Conservation (phyloP, 2,797 vertebrate genomes). For the Acanthis flammea region DNA sequence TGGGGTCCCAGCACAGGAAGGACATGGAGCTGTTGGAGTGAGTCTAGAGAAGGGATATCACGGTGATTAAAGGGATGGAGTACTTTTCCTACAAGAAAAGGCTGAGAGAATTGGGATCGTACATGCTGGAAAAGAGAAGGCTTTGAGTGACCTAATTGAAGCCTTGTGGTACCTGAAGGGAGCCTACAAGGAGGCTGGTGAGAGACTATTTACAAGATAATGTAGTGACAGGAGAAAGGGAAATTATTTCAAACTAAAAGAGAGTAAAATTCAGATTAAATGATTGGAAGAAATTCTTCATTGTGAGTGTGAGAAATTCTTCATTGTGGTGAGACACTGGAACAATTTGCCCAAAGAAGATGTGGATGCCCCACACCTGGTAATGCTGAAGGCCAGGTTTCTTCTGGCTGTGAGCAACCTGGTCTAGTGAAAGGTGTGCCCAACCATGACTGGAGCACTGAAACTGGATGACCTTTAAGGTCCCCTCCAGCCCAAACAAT, state of each 20-base stretch:
- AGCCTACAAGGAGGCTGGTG: not conserved
- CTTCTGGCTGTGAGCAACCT: not conserved
- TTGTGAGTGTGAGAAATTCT: not conserved
- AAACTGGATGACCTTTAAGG: not conserved
- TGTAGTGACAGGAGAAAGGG: not conserved
- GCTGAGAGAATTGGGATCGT: not conserved
- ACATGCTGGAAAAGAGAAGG: not conserved
- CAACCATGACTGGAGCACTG: not conserved
- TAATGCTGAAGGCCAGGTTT: not conserved
- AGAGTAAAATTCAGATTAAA: not conserved
- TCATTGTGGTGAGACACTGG: not conserved
- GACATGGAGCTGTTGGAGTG: rapidly evolving
- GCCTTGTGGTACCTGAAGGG: not conserved
- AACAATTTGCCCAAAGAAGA: not conserved
- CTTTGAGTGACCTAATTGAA: not conserved
- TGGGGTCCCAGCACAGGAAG: too few species aligned
- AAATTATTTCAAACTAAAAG: not conserved
- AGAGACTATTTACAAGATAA: not conserved
- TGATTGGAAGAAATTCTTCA: not conserved
- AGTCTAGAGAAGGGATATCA: not conserved
- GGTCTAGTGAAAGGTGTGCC: not conserved
- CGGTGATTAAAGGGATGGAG: not conserved
- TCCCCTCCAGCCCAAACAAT: not conserved
- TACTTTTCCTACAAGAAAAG: not conserved
- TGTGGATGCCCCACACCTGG: not conserved